Conservation (phyloP, 2,797 vertebrate genomes). For the Hippopotamyrus pictus region DNA sequence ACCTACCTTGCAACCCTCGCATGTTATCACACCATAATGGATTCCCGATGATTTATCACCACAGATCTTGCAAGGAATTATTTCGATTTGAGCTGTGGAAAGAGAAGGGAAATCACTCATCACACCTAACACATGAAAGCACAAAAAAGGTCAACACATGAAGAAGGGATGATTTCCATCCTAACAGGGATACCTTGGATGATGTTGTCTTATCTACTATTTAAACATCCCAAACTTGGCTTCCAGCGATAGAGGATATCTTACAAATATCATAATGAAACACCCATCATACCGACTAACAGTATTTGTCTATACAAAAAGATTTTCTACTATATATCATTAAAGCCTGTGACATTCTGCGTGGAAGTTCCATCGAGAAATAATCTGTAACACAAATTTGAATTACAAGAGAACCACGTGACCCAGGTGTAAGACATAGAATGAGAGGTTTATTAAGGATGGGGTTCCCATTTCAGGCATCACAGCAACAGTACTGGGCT, state of each 20-base stretch:
- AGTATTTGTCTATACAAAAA: neutral
- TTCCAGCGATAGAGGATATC: neutral
- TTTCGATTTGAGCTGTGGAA: constrained; percentile 91
- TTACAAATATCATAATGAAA: neutral
- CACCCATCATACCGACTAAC: neutral
- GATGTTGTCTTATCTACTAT: neutral
- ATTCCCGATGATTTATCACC: constrained; percentile 96
- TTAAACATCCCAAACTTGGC: neutral
- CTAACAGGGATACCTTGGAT: neutral
- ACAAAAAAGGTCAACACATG: neutral
- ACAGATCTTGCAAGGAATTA: constrained; percentile 97
- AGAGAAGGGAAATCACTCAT: constrained; percentile 2
- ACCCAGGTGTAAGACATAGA: neutral
- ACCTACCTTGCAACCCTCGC: constrained; percentile 90
- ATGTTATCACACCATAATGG: constrained; percentile 95
- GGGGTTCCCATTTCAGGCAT: neutral
- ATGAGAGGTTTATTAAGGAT: neutral
- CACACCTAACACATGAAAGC: neutral
- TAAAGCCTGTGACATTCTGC: neutral
- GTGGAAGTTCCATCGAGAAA: neutral
- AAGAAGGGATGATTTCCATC: neutral
- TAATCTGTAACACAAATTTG: neutral
- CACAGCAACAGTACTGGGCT: neutral
- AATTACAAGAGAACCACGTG: neutral
- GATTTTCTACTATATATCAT: neutral